Conservation (phyloP, 2,888 invertebrate species). For the Drosophila peninsularis region DNA sequence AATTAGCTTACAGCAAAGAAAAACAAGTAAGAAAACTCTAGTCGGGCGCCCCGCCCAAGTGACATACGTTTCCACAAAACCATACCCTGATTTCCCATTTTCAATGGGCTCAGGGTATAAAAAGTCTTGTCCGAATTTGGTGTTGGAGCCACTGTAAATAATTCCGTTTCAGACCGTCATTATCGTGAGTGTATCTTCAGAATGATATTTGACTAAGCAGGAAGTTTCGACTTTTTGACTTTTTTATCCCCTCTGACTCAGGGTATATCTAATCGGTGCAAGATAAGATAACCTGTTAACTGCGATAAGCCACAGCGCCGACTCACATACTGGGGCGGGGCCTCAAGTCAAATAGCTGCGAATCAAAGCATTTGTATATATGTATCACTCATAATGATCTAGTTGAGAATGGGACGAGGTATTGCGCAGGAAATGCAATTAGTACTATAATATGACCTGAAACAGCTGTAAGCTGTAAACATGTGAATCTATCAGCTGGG, state of each 20-base stretch:
- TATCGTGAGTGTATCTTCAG: no score
- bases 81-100: no score
- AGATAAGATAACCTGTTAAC: not conserved
- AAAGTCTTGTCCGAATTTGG: no score
- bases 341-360: not conserved
- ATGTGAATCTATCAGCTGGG: not conserved
- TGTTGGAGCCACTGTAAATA: no score
- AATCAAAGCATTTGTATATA: not conserved
- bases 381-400: not conserved
- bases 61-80: no score
- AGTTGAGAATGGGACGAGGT: not conserved
- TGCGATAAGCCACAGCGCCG: not conserved
- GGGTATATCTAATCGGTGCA: not conserved
- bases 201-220: no score
- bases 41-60: no score
- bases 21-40: slow-evolving; percentile 8
- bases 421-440: slow-evolving; percentile 58
- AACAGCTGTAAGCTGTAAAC: not conserved
- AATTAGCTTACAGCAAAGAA: slow-evolving; percentile 36
- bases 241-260: not conserved
- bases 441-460: no score
- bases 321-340: not conserved
- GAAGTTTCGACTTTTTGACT: not conserved
- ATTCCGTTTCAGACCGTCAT: no score
- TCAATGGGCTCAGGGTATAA: no score